Evolutionary conservation across 2,113 vertebrate genomes (phyloP).

Genomic region (Nothoprocta perdicaria): DNA sequence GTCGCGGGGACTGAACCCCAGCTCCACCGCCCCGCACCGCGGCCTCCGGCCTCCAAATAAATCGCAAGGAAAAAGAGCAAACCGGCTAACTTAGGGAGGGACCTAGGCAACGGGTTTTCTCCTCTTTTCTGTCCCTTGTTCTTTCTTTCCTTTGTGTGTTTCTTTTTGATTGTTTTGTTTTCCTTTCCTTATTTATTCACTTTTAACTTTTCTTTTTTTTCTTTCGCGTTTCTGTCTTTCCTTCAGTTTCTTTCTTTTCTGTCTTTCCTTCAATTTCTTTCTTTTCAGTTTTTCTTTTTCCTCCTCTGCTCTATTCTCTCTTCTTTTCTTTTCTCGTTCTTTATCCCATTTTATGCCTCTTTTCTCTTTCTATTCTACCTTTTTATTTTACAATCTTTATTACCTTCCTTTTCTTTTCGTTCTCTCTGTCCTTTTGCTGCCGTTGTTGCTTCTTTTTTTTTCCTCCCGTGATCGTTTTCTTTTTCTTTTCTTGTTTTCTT

Average conservation of each 20-base stretch:
- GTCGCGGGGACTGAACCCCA: not conserved
- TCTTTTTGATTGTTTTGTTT: not conserved
- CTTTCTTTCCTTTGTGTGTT: not conserved
- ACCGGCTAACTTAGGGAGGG: not conserved
- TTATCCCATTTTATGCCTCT: too few species aligned
- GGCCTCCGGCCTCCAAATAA: not conserved
- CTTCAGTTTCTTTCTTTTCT: not conserved
- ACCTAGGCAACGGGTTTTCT: not conserved
- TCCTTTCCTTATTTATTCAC: not conserved
- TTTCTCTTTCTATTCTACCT: too few species aligned
- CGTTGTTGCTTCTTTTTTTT: not conserved
- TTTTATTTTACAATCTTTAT: too few species aligned
- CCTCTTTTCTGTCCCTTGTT: not conserved
- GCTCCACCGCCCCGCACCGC: not conserved
- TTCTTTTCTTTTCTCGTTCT: too few species aligned
- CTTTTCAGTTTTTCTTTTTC: not conserved
- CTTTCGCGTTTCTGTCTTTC: not conserved
- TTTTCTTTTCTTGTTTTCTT: not conserved
- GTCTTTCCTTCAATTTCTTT: not conserved
- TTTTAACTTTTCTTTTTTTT: not conserved
- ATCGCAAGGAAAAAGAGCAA: fast-evolving
- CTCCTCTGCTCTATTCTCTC: too few species aligned
- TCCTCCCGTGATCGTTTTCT: not conserved
- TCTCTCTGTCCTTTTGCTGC: not conserved
- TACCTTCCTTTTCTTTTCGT: too few species aligned